These are phyloP conservation scores for Ophion ventricosus DNA, from an alignment of 2,888 invertebrate genomes.

Conservation along the genomic window DNA sequence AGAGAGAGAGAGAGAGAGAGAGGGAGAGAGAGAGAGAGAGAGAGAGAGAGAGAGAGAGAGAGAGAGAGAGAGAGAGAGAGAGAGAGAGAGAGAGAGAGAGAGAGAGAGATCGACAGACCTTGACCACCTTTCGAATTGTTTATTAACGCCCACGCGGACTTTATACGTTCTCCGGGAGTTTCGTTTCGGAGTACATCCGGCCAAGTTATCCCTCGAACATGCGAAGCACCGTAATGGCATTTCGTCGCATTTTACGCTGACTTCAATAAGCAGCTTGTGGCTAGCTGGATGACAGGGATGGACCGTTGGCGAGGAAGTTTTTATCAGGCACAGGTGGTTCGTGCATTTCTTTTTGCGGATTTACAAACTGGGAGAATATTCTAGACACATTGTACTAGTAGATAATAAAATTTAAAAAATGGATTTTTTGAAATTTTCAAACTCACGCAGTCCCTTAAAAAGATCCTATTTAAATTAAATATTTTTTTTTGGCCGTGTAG, in stretches of 20 bases:
- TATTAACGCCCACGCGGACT: not conserved
- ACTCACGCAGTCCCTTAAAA: too few species aligned
- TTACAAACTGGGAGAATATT: too few species aligned
- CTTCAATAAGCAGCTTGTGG: not conserved
- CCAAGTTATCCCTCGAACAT: not conserved
- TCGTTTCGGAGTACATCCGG: not conserved
- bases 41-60: too few species aligned
- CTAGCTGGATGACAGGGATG: not conserved
- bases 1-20: too few species aligned
- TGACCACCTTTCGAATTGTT: not conserved
- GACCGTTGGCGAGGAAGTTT: not conserved
- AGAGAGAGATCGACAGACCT: not conserved
- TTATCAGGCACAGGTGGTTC: slow-evolving; percentile 17
- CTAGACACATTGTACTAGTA: too few species aligned
- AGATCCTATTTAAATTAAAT: too few species aligned
- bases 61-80: too few species aligned
- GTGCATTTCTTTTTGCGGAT: slow-evolving; percentile 4
- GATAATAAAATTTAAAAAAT: too few species aligned
- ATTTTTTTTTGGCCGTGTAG: too few species aligned
- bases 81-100: too few species aligned
- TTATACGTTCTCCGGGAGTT: not conserved
- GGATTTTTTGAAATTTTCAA: too few species aligned
- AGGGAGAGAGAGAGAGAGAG: too few species aligned
- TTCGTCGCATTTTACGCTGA: not conserved
- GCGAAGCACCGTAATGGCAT: slow-evolving; percentile 1